Percentiles rank a stretch among this genome's conserved stretches.
phyloP scores from a whole-genome alignment of 2,113 vertebrate species.

The Phodopus roborovskii region DNA sequence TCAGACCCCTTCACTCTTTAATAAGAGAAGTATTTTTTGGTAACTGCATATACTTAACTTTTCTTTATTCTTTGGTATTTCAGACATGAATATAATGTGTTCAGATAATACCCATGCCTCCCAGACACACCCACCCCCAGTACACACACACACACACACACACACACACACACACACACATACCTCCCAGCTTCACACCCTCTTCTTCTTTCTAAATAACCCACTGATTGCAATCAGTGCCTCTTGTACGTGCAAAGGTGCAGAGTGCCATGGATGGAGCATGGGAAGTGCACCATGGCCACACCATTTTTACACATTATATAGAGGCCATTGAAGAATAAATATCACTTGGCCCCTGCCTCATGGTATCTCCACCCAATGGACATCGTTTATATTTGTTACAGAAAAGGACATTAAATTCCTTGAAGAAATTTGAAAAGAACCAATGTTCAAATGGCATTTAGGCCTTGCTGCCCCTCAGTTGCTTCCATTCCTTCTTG shows the following conservation, averaged over 20 bases:
- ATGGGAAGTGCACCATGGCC: background rate
- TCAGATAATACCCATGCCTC: background rate
- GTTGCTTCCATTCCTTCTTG: background rate
- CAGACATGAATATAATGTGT: background rate
- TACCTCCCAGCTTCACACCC: background rate
- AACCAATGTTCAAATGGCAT: background rate
- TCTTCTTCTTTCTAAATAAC: background rate
- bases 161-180: background rate
- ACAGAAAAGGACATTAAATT: background rate
- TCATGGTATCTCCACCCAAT: background rate
- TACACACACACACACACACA: background rate
- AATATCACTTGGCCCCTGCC: background rate
- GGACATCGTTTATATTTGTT: constrained; percentile 25
- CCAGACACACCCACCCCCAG: background rate
- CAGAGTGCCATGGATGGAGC: too few species aligned
- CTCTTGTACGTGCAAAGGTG: background rate
- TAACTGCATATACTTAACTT: background rate
- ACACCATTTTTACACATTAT: background rate
- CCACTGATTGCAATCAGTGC: too few species aligned
- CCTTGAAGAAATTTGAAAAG: background rate
- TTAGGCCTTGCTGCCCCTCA: background rate
- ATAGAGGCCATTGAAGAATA: background rate
- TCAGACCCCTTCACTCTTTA: constrained; percentile 6
- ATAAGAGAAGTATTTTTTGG: constrained; percentile 16
- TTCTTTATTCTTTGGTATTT: background rate